Evolutionary conservation across 2,888 invertebrate species (phyloP), one percentile per base, ranked within the genome.

Genomic region (Galerucella nymphaeae): DNA sequence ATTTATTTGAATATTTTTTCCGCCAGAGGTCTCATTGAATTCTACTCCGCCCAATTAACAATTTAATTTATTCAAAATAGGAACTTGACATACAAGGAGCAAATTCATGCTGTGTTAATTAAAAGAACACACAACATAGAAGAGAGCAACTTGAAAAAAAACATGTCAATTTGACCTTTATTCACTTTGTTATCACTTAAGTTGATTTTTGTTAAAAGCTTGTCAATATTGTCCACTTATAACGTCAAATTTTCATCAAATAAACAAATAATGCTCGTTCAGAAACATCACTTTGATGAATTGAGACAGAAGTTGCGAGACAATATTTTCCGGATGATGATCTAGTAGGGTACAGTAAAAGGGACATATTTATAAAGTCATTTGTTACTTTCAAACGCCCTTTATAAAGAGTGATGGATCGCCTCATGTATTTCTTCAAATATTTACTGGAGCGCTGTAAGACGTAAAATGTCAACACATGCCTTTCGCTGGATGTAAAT

Each of bases 281-380:
- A n/a, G 20, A 18, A n/a, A 30, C 23, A 30, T 30, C 23, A 30
- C 16, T 65, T 50, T 65, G 48, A 5, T 16, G 65, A 20, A 65
- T 50, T 50, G 53, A 50, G 61, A 18, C 23, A 30, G 4, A 30
- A 30, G 10, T 11, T 18, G 2, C 13, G 14, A 58, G 58, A 38
- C 57, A 67, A 66, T 66, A 66, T 66, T 66, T 18, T 41, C 18
- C 18, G 48, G 20, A 5, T 38, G 42, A 55, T 48, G 55, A 55
- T 55, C 41, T 50, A 42, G 53, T 66, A 42, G 42, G 42, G 38
- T 20, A 50, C 16, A 20, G 55, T 42, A 66, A 57, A 66, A 55
- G 8, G 66, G 66, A 66, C 50, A 66, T 57, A 55, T 57, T 66
- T 66, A 66, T 50, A 57, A 66, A 45, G 11, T 20, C 38, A 57